Evolutionary conservation across 37 sponge, comb jelly and placozoan genomes (phyloP).

Genomic region (Mnemiopsis leidyi): DNA sequence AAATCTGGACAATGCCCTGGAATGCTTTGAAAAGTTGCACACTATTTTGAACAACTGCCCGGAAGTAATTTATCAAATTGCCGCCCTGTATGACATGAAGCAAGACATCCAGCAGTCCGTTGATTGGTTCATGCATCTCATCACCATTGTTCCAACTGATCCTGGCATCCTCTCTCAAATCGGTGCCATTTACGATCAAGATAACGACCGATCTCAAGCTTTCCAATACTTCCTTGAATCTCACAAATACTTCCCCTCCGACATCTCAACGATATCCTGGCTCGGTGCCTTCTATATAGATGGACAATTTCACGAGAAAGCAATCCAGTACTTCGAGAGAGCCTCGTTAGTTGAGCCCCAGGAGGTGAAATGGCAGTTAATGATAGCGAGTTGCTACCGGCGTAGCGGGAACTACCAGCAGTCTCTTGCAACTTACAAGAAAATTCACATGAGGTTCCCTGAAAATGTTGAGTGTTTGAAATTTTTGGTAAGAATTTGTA

Average conservation of each 20-base stretch:
- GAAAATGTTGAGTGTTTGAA: conserved; percentile 88
- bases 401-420: conserved; percentile 92
- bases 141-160: conserved; percentile 92
- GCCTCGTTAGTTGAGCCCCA: conserved; percentile 88
- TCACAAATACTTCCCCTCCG: conserved; percentile 89
- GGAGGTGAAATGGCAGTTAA: conserved; percentile 92
- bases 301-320: conserved; percentile 90
- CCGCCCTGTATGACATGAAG: conserved; percentile 75
- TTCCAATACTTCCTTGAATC: conserved; percentile 88
- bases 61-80: conserved; percentile 85
- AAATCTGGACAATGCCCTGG: conserved; percentile 71
- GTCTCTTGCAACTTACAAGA: conserved; percentile 84
- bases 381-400: conserved; percentile 92
- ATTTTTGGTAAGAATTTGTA: conserved; percentile 87
- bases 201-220: conserved; percentile 84
- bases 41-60: conserved; percentile 78
- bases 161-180: conserved; percentile 78
- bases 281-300: conserved; percentile 96
- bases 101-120: not conserved
- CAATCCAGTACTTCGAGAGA: conserved; percentile 86
- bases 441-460: conserved; percentile 83
- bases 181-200: conserved; percentile 86
- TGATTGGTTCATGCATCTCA: conserved; percentile 85
- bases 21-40: conserved; percentile 88
- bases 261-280: conserved; percentile 94